These are phyloP conservation scores for Astropecten irregularis DNA, from an alignment of 53 echinoderm and acorn worm genomes.

Conservation along the genomic window DNA sequence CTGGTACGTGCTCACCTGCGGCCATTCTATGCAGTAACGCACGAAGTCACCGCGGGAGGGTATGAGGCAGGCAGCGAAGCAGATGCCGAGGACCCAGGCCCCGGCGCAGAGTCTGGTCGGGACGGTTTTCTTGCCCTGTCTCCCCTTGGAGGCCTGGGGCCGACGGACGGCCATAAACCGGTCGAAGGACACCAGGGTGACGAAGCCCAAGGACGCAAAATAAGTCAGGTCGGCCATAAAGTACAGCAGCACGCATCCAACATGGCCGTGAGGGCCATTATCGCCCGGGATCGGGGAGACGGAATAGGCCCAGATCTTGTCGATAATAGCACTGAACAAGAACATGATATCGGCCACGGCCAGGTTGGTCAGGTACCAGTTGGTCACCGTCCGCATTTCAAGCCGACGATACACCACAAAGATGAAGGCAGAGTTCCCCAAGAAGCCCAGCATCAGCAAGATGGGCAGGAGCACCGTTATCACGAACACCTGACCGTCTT, in stretches of 20 bases:
- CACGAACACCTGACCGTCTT: slow-evolving; percentile 57
- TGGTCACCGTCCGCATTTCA: slow-evolving; percentile 77
- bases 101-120: slow-evolving; percentile 16
- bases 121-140: not conserved
- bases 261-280: slow-evolving; percentile 55
- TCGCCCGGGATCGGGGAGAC: slow-evolving; percentile 63
- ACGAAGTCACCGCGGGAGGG: slow-evolving; percentile 23
- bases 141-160: slow-evolving; percentile 43
- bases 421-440: slow-evolving; percentile 69
- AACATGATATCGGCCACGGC: slow-evolving; percentile 75
- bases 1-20: not conserved
- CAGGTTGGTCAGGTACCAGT: slow-evolving; percentile 68
- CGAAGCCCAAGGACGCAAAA: slow-evolving; percentile 69
- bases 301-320: slow-evolving; percentile 71
- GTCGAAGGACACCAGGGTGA: slow-evolving; percentile 74
- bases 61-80: slow-evolving; percentile 31
- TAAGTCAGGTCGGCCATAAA: slow-evolving; percentile 66
- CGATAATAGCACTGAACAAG: slow-evolving; percentile 65
- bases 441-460: slow-evolving; percentile 63
- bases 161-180: slow-evolving; percentile 72
- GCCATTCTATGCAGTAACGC: slow-evolving; percentile 36
- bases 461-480: slow-evolving; percentile 67
- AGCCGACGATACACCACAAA: slow-evolving; percentile 74
- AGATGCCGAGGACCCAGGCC: slow-evolving; percentile 30
- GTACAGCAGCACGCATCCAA: slow-evolving; percentile 56